A percentile compares a stretch with the other conserved stretches of the same genome.
Evolutionary conservation across 2,797 vertebrate genomes (phyloP).

Genomic region (Lepilemur ruficaudatus): DNA sequence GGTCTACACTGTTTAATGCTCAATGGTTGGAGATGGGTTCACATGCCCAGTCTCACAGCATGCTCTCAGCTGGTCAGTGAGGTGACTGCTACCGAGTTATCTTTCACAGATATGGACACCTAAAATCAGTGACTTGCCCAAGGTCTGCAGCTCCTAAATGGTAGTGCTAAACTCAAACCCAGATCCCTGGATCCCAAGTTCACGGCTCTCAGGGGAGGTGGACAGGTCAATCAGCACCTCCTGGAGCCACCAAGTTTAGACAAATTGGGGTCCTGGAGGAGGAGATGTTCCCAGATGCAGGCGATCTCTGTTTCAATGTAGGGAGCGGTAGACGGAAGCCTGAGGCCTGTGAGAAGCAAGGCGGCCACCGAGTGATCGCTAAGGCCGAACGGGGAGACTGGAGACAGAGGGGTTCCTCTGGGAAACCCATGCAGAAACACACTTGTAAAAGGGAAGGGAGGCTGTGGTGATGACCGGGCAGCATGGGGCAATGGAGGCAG

Average conservation of each 20-base stretch:
- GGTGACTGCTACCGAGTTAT: not conserved
- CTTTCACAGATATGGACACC: not conserved
- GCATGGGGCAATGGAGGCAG: not conserved
- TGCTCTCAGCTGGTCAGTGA: not conserved
- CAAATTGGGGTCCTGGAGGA: not conserved
- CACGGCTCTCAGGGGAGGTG: not conserved
- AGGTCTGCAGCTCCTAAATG: not conserved
- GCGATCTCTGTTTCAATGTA: not conserved
- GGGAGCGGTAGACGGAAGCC: not conserved
- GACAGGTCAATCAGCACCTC: not conserved
- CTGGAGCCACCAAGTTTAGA: not conserved
- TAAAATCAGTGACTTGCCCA: conserved; percentile 17
- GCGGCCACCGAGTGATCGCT: not conserved
- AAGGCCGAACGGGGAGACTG: not conserved
- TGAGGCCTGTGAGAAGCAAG: not conserved
- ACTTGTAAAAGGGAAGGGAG: not conserved
- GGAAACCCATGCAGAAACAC: not conserved
- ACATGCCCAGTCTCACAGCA: not conserved
- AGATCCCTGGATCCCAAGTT: not conserved
- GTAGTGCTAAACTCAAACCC: not conserved
- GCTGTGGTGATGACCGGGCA: not conserved
- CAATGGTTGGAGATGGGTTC: not conserved
- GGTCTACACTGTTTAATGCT: not conserved
- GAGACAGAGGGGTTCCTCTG: not conserved
- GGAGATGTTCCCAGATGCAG: not conserved